Evolutionary conservation across 2,888 invertebrate species (phyloP), one percentile per base, ranked within the genome.

Genomic region (Ephialtes manifestator): DNA sequence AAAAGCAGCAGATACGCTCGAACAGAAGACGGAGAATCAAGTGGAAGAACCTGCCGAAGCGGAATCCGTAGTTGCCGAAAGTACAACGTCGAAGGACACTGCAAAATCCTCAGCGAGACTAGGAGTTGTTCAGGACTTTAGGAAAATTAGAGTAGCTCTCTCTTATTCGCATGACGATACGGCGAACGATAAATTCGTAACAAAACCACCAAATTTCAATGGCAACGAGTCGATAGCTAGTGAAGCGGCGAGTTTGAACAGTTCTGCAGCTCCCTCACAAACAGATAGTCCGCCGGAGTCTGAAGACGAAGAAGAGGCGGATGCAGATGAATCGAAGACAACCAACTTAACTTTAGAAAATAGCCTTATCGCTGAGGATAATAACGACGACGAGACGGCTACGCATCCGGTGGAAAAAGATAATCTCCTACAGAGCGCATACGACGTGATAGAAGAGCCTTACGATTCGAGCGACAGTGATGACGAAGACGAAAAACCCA

Each of bases 121-220:
- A 65, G 94, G 94, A 82, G 96, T 97, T 81, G 95, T 97, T n/a
- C 97, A 97, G 95, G 97, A 98, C 94, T 97, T 97, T 94, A 96
- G 96, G 4, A 97, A 97, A 94, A 97, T 98, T 88, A 96, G 96
- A 91, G 97, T 98, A 35, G 96, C 96, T 13, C 92, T 97, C n/a
- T 95, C 96, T 67, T 97, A 96, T 94, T 95, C 96, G 24, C 94
- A 95, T 87, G 95, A 96, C 71, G 96, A 96, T 90, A 85, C 82
- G 51, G 85, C 53, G 2, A 85, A 85, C 28, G 79, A 85, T 35
- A 79, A 79, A 60, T 85, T 76, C n/a, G 48, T 85, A 11, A 79
- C 75, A 20, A 79, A 79, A 60, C 81, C 75, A 1, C 10, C 53
- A 43, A 43, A n/a, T 20, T n/a, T 88, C 15, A 92, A 91, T 88